Evolutionary conservation across 2,888 invertebrate species (phyloP), one percentile per base, ranked within the genome.

Genomic region (Drosophila siamana): DNA sequence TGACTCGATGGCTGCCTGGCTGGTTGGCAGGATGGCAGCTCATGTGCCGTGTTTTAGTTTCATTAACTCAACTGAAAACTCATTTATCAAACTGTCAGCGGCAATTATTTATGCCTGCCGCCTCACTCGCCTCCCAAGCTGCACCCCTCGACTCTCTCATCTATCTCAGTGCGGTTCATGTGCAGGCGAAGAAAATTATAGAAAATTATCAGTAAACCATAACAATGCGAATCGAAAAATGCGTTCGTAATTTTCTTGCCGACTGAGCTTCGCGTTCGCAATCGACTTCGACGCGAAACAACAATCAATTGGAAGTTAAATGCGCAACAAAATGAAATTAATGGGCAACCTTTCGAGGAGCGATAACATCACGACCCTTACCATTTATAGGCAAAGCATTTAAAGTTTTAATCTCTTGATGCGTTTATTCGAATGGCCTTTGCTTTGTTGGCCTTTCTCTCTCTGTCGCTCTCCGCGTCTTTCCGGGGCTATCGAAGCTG

Each of bases 61-160:
- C 82, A 84, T 86, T 86, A 86, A 75, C 80, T 82, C 74, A 68
- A 71, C 80, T 80, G 69, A 72, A 86, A 78, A 71, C 80, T 74
- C 87, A 88, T 86, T 88, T 84, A 88, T 86, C 87, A 86, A 84
- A 70, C 82, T 86, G 86, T 86, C 86, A 86, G 74, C 85, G 33
- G 72, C 82, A 86, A 86, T 88, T 88, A 88, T 88, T 86, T 83
- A 86, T 84, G 69, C 51, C 65, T 48, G 11, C 68, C 59, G 69
- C 51, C 65, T 50, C 8, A 67, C 59, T 26, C 36, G 2, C 38
- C 44, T 7, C 44, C 4, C 24, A 6, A 24, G 2, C 11, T 6
- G 2, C 11, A 2, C 9, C n/a, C 7, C 36, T 19, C 15, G 11
- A 4, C 46, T 19, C 26, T 13, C n/a, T 38, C 22, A 26, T 9